Percentiles rank a stretch among this genome's conserved stretches.
Conservation (phyloP, 2,888 invertebrate genomes). For the Nephrotoma guestfalica region DNA sequence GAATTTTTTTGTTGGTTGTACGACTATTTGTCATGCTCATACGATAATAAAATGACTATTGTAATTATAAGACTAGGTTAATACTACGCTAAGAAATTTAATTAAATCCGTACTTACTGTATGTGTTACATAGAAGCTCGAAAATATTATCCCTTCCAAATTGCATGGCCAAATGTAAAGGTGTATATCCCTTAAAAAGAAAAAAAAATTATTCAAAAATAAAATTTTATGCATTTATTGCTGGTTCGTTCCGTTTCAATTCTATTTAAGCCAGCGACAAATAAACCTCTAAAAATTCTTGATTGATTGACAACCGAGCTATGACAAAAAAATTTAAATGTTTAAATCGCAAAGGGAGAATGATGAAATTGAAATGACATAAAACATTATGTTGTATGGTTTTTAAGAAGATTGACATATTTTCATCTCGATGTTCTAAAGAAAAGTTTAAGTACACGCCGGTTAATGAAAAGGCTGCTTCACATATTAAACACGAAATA, state of each 20-base stretch:
- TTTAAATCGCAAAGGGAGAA: background rate
- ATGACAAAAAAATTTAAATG: background rate
- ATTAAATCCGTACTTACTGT: constrained; percentile 51
- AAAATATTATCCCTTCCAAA: constrained; percentile 78
- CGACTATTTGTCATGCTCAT: background rate
- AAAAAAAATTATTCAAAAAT: constrained; percentile 11
- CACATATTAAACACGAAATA: background rate
- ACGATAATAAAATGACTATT: background rate
- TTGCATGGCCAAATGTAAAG: constrained; percentile 84
- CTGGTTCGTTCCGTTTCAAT: background rate
- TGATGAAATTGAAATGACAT: background rate
- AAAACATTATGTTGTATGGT: background rate
- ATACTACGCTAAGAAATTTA: background rate
- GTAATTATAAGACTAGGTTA: background rate
- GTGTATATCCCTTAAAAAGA: constrained; percentile 75
- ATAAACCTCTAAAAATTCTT: background rate
- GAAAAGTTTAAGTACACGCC: background rate
- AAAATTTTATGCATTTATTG: background rate
- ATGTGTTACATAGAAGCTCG: constrained; percentile 75
- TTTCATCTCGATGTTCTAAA: background rate
- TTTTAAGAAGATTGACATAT: background rate
- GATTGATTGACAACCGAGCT: background rate
- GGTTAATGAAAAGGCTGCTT: background rate
- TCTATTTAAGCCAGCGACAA: background rate
- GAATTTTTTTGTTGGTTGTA: background rate